phyloP scores from a whole-genome alignment of 2,888 invertebrate genomes.

The Didymodactylos carnosus region DNA sequence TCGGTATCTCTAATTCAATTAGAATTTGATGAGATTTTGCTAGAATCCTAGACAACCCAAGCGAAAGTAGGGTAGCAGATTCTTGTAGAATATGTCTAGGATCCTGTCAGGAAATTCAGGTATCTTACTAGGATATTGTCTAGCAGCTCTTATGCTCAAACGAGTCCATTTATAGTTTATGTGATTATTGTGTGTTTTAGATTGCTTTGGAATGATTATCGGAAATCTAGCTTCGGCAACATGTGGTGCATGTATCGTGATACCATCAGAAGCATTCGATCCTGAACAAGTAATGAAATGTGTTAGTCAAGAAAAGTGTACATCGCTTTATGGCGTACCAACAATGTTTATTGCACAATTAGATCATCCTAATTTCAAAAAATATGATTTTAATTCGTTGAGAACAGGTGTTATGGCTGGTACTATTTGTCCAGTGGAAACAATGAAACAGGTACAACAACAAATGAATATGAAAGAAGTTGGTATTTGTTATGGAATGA shows the following conservation, averaged over 20 bases:
- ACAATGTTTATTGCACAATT: constrained; percentile 66
- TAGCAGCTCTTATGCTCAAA: too few relatives aligned
- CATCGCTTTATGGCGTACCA: constrained; percentile 54
- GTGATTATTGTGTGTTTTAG: too few relatives aligned
- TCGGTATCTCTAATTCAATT: too few relatives aligned
- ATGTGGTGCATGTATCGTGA: constrained; percentile 34
- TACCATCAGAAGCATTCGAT: constrained; percentile 38
- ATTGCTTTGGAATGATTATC: constrained; percentile 54
- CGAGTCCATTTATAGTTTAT: too few relatives aligned
- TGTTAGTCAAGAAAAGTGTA: constrained; percentile 49
- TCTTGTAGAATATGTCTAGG: too few relatives aligned
- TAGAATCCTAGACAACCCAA: too few relatives aligned
- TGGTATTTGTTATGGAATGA: constrained; percentile 1
- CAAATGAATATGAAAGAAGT: constrained; percentile 28
- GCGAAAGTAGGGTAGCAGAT: too few relatives aligned
- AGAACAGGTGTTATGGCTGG: constrained; percentile 50
- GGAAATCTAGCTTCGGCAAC: constrained; percentile 43
- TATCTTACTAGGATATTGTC: too few relatives aligned
- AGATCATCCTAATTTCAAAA: constrained; percentile 28
- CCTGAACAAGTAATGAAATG: constrained; percentile 45
- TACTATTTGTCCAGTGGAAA: constrained; percentile 45
- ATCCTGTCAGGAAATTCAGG: too few relatives aligned
- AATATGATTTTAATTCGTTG: constrained; percentile 28
- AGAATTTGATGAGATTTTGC: too few relatives aligned
- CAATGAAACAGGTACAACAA: constrained; percentile 33